Conservation (phyloP, 1,140 invertebrate genomes). For the Magallana ariakensis region DNA sequence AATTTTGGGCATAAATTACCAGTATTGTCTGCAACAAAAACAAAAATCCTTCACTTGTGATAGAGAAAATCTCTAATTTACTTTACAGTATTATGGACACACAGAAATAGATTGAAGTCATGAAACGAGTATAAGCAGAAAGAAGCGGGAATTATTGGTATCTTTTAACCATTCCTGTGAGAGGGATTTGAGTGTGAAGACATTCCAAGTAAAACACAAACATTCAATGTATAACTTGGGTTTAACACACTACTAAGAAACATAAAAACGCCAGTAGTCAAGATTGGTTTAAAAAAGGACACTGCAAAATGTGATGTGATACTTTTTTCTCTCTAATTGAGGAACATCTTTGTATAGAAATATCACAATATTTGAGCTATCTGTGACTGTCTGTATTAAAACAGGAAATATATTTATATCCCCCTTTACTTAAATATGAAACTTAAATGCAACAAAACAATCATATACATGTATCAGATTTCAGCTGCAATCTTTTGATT, state of each 20-base stretch:
- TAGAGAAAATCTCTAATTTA: background rate
- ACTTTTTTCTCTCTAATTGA: background rate
- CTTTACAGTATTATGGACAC: background rate
- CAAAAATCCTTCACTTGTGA: no score
- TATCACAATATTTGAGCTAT: no score
- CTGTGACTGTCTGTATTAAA: no score
- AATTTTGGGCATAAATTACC: no score
- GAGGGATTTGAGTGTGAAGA: background rate
- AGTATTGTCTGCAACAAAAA: no score
- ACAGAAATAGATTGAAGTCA: slow-evolving; percentile 12
- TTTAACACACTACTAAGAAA: background rate
- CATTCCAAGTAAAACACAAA: background rate
- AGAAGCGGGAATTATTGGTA: background rate
- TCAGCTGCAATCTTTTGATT: no score
- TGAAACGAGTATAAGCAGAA: background rate
- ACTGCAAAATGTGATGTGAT: background rate
- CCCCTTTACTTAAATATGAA: no score
- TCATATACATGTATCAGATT: no score
- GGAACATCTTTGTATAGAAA: background rate
- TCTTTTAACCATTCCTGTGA: slow-evolving; percentile 1
- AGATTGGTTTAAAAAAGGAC: background rate
- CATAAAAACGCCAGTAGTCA: background rate
- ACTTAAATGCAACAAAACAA: no score
- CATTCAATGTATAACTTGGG: background rate
- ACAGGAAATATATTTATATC: no score